Conservation (phyloP, 2,113 vertebrate species). For the Phaethon lepturus region DNA sequence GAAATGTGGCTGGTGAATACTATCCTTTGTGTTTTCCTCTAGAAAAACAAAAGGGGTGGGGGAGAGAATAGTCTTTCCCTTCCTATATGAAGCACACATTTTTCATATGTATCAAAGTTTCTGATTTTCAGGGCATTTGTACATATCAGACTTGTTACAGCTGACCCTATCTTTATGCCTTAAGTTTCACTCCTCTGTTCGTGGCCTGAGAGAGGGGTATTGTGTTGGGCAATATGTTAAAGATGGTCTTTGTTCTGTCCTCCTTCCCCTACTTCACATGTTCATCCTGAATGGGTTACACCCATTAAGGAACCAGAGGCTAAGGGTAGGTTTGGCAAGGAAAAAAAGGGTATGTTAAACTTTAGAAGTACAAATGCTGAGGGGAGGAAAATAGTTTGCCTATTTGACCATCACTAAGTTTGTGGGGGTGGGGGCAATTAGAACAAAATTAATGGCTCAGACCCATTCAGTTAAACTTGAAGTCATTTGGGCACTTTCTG, state of each 20-base stretch:
- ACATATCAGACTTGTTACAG: background rate
- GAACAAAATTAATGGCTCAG: background rate
- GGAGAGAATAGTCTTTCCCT: background rate
- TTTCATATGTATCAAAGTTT: background rate
- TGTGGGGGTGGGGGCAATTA: background rate
- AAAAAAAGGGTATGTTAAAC: background rate
- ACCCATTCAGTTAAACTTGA: background rate
- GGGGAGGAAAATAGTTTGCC: background rate
- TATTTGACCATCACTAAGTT: background rate
- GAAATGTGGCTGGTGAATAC: background rate
- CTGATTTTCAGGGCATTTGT: background rate
- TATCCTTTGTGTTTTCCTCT: background rate
- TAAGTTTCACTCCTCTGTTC: background rate
- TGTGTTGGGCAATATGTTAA: background rate
- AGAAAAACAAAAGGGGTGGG: background rate
- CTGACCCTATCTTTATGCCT: background rate
- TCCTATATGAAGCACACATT: background rate
- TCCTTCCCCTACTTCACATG: background rate
- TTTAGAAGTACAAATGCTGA: background rate
- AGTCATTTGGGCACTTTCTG: constrained; percentile 14
- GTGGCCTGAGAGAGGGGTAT: background rate
- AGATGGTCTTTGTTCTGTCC: background rate
- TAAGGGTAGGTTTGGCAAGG: background rate
- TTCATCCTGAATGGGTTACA: background rate
- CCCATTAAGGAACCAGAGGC: background rate